Evolutionary conservation across 2,888 invertebrate species (phyloP).

Genomic region (Euzophera pinguis): DNA sequence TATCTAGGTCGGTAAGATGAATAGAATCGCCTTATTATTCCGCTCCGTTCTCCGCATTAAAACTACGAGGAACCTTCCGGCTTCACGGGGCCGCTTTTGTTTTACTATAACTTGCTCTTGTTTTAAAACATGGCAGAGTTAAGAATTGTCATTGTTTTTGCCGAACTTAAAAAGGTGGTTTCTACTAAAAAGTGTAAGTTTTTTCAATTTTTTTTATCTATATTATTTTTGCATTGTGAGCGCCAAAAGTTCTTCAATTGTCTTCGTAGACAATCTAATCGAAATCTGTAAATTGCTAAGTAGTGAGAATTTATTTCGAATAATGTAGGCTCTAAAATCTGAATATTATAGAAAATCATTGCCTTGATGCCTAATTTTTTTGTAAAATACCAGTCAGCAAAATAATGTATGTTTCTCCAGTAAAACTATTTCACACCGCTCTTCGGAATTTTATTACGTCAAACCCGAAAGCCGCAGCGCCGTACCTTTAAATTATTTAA

Average conservation of each 20-base stretch:
- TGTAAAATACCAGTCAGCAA: background rate
- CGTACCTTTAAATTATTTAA: conserved; percentile 21
- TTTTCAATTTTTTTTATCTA: no score
- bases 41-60: background rate
- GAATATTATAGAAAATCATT: no score
- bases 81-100: background rate
- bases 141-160: no score
- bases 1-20: conserved; percentile 2
- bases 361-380: background rate
- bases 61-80: conserved; percentile 6
- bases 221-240: no score
- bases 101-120: background rate
- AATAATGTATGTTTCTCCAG: background rate
- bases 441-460: conserved; percentile 21
- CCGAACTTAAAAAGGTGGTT: no score
- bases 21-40: background rate
- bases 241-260: no score
- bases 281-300: no score
- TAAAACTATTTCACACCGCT: conserved; percentile 14
- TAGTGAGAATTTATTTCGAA: no score
- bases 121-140: background rate
- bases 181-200: no score
- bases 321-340: no score
- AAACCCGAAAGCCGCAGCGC: conserved; percentile 8
- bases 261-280: no score